A percentile compares a stretch with the other conserved stretches of the same genome.
These are phyloP conservation scores for Parazoanthus atlanticus DNA, from an alignment of 92 coral and sea anemone genomes.

Conservation along the genomic window DNA sequence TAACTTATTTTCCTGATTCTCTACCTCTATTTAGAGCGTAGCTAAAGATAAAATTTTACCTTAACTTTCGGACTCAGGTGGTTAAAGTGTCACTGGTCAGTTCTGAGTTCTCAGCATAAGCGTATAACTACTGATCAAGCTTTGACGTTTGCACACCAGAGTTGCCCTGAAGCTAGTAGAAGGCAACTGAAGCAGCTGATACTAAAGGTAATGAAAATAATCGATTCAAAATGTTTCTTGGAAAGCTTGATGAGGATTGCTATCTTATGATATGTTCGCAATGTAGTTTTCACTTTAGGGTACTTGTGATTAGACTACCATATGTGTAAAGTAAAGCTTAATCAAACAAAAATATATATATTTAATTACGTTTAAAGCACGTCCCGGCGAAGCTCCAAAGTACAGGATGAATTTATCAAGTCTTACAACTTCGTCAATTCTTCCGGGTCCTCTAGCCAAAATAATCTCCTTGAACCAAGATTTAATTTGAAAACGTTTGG, in stretches of 20 bases:
- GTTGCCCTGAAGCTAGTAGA: conserved; percentile 71
- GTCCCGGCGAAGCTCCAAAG: too few species aligned
- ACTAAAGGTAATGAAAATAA: neutral
- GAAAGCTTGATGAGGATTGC: too few species aligned
- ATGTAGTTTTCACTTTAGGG: too few species aligned
- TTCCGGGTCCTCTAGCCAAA: neutral
- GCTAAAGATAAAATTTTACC: conserved; percentile 23
- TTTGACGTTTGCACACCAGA: conserved; percentile 77
- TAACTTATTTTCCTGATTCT: neutral
- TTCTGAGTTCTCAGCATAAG: conserved; percentile 65
- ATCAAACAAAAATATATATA: too few species aligned
- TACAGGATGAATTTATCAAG: neutral
- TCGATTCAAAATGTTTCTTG: neutral
- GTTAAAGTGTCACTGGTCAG: conserved; percentile 91
- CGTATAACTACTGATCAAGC: conserved; percentile 82
- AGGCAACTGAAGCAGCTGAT: conserved; percentile 65
- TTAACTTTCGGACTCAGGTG: conserved; percentile 50
- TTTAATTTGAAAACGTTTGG: too few species aligned
- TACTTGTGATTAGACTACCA: too few species aligned
- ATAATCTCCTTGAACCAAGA: neutral
- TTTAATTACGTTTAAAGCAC: too few species aligned
- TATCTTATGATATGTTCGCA: too few species aligned
- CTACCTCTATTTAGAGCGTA: neutral
- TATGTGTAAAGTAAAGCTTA: too few species aligned
- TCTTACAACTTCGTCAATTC: neutral